Base-by-base conservation (phyloP, 92 coral and sea anemone species). In the Actinernus sp. region DNA sequence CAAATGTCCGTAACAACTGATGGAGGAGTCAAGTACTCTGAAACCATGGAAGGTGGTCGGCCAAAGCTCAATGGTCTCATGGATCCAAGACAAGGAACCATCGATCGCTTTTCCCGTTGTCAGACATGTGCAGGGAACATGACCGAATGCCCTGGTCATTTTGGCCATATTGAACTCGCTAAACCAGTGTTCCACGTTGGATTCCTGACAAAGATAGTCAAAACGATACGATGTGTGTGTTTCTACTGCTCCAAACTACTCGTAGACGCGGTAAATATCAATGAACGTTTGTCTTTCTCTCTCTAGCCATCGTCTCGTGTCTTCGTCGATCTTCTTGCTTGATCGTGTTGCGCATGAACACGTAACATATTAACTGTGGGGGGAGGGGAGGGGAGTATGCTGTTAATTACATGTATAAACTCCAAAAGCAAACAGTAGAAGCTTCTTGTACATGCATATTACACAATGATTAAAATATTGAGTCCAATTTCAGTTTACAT, bases 21-120 rank as follows among this genome's bases (percentile, higher is more conserved):
- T 50, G 98, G 98, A 41, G 98, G 98, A 43, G 75, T 94, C 9
- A 94, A 94, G 49, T 91, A 94, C 65, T 83, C 98, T 2, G 97
- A 91, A 74, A 94, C 98, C 13, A 91, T 86, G 79, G 98, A 94
- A 73, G 98, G 95, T 16, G 98, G 98, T 55, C 78, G 90, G 31
- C 98, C 98, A 12, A 94, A 94, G 82, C 83, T 94, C 50, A 90
- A 88, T n/a, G 98, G 98, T 17, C 66, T 94, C 61, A 94, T 94
- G 98, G 98, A 94, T 67, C 98, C 98, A 36, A 90, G 98, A 49
- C 98, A 94, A 74, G 98, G 98, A 39, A 87, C 97, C 51, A 89
- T 88, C 59, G 98, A 94, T 71, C 98, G 98, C 26, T 94, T 65
- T 58, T 91, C 98, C 51, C 91, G 98, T 38, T 94, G 98, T 74